Base-by-base conservation (phyloP, 2,888 invertebrate species). In the Luffia ferchaultella region DNA sequence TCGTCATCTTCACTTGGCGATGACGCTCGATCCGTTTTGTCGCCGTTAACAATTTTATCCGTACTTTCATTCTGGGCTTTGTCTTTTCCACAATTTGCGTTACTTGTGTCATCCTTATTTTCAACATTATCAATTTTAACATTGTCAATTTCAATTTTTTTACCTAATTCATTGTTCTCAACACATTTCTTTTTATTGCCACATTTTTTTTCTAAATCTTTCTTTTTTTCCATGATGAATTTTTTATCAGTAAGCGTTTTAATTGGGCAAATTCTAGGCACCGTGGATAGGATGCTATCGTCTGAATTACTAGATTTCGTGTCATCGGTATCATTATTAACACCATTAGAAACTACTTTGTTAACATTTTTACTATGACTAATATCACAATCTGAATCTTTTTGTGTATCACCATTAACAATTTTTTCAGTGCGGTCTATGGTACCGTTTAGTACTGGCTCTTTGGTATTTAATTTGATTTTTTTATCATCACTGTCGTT, bases 381-480 rank as follows among this genome's bases (percentile, higher is more conserved):
- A 83, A 82, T 83, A 83, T 83, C 83, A 82, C 83, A 83, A 71
- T 79, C 76, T 67, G 70, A 70, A 67, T 69, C 64, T 67, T 72
- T 73, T 64, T 73, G 63, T 58, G 75, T 70, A 64, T 79, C 80
- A 61, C 83, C 82, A 58, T 73, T 59, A 58, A 73, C 59, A 65
- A 76, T 64, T 61, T 67, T 70, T 57, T 68, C 67, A 57, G 56
- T 59, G 55, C 62, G 58, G 60, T 64, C 67, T 53, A 73, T 72
- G 59, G 76, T 73, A 62, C 83, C 82, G 59, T 83, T 83, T 55
- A 71, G 62, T 67, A 73, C 65, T 71, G 73, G 61, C 71, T 80
- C 82, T 82, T 82, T 83, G 82, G 80, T 79, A 70, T 63, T 59
- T 71, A 70, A 62, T 61, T 67, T 70, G 63, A 70, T 70, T 56